These are phyloP conservation scores for Phyllopteryx taeniolatus DNA, from an alignment of 2,113 vertebrate genomes.

Conservation along the genomic window DNA sequence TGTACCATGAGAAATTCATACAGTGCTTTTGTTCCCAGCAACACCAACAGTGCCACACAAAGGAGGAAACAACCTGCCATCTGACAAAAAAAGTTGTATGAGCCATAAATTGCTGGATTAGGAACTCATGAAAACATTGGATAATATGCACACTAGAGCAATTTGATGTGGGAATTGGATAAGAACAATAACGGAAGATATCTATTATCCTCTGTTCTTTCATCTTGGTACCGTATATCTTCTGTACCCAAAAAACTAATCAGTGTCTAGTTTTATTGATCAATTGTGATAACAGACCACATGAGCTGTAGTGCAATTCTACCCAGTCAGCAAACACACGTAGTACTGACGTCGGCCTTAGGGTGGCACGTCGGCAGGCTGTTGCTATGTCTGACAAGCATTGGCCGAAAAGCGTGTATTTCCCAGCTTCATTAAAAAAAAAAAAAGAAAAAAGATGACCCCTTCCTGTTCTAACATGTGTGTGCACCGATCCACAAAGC, in stretches of 20 bases:
- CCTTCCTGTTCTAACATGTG: no score
- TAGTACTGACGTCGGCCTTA: no score
- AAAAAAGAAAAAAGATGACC: no score
- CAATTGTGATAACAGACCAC: no score
- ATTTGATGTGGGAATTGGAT: constrained; percentile 17
- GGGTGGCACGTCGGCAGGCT: no score
- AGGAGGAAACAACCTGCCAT: constrained; percentile 90
- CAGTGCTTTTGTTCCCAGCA: constrained; percentile 92
- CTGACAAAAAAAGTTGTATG: constrained; percentile 59
- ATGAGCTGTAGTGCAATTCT: no score
- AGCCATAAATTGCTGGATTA: not conserved
- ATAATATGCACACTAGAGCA: not conserved
- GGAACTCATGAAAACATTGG: not conserved
- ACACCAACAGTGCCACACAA: constrained; percentile 89
- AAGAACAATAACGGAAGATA: constrained; percentile 20
- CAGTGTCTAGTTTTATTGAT: not conserved
- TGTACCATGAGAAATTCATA: constrained; percentile 91
- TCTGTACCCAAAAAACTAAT: not conserved
- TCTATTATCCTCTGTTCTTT: not conserved
- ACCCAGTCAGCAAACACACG: no score
- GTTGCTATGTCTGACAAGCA: no score
- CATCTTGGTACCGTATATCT: not conserved
- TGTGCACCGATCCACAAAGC: no score
- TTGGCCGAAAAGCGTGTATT: no score
- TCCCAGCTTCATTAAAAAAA: no score